A percentile compares a stretch with the other conserved stretches of the same genome.
These are phyloP conservation scores for Cheilosia grossa DNA, from an alignment of 2,888 invertebrate species.

Conservation along the genomic window DNA sequence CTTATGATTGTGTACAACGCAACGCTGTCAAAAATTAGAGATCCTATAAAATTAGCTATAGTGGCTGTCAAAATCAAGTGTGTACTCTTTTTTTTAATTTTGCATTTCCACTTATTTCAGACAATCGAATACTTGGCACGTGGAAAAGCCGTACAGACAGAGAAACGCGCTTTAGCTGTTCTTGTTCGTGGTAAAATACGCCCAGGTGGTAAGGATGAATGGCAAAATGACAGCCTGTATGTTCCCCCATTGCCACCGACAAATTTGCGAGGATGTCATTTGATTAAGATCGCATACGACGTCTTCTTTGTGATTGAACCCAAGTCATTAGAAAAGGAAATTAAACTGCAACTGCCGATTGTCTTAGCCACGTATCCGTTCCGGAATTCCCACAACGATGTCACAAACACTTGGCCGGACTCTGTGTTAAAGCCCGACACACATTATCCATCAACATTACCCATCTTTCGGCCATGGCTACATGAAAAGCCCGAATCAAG, in stretches of 20 bases:
- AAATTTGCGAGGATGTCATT: slow-evolving; percentile 95
- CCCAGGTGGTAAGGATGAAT: slow-evolving; percentile 91
- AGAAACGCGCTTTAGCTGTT: slow-evolving; percentile 92
- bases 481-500: slow-evolving; percentile 85
- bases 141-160: slow-evolving; percentile 93
- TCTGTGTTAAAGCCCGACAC: slow-evolving; percentile 90
- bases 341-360: slow-evolving; percentile 95
- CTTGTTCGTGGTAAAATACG: slow-evolving; percentile 91
- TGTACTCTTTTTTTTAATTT: neutral
- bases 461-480: slow-evolving; percentile 95
- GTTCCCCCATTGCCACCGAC: slow-evolving; percentile 97
- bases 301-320: slow-evolving; percentile 96
- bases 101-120: slow-evolving; percentile 81
- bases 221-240: slow-evolving; percentile 94
- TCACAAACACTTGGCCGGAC: slow-evolving; percentile 85
- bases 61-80: no score
- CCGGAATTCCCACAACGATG: slow-evolving; percentile 86
- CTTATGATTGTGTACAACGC: no score
- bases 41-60: no score
- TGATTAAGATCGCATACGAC: slow-evolving; percentile 96
- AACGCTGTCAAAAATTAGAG: no score
- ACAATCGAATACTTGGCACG: slow-evolving; percentile 95
- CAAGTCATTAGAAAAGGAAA: slow-evolving; percentile 95
- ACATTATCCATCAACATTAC: slow-evolving; percentile 96
- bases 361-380: slow-evolving; percentile 96